Conservation (phyloP, 2,797 vertebrate species). For the Pagetopsis macropterus region DNA sequence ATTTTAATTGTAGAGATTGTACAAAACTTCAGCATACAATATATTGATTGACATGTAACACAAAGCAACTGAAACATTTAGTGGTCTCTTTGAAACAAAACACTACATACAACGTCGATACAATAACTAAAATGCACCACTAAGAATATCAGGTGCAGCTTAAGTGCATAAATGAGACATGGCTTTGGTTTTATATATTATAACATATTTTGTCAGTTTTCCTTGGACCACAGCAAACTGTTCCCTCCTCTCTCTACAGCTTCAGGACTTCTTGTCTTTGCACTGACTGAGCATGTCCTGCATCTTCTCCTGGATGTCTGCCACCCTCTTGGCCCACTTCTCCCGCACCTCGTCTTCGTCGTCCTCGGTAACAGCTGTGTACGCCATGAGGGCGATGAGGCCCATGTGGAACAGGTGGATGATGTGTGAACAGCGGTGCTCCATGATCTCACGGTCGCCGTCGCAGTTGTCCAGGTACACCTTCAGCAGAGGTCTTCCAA, state of each 20-base stretch:
- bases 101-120: constrained; percentile 24
- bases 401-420: constrained; percentile 85
- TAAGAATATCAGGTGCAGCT: constrained; percentile 18
- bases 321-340: constrained; percentile 79
- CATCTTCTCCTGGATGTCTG: constrained; percentile 81
- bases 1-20: constrained; percentile 52
- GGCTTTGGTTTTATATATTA: constrained; percentile 47
- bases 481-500: constrained; percentile 79
- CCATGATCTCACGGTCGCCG: constrained; percentile 76
- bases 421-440: constrained; percentile 80
- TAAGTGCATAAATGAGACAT: constrained; percentile 33
- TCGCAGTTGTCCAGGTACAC: constrained; percentile 82
- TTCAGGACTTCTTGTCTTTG: constrained; percentile 52
- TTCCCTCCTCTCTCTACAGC: constrained; percentile 15
- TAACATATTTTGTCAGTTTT: constrained; percentile 41
- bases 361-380: constrained; percentile 81
- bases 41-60: constrained; percentile 46
- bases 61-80: constrained; percentile 47
- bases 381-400: constrained; percentile 83
- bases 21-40: constrained; percentile 64
- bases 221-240: constrained; percentile 46
- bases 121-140: constrained; percentile 24
- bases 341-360: constrained; percentile 80
- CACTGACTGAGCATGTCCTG: constrained; percentile 79
- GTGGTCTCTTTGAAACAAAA: constrained; percentile 51